Percentiles rank a stretch among this genome's conserved stretches.
These are phyloP conservation scores for Neodiprion virginianus DNA, from an alignment of 1,140 invertebrate species.

Conservation along the genomic window DNA sequence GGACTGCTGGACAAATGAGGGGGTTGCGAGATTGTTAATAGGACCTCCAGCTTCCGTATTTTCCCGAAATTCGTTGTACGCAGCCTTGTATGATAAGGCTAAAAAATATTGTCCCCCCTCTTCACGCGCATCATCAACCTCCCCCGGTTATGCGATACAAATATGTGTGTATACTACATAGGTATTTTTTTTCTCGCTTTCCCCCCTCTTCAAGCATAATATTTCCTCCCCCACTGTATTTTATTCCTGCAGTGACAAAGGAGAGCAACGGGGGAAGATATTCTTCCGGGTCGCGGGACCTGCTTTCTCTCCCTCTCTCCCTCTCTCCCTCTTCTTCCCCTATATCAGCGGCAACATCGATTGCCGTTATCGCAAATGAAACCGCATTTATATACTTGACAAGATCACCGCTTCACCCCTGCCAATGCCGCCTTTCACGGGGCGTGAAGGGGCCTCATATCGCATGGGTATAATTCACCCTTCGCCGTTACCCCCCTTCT, in stretches of 20 bases:
- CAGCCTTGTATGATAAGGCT: not conserved
- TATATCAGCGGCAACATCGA: not conserved
- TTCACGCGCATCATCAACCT: too few relatives aligned
- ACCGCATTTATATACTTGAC: not conserved
- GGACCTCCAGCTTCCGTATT: too few relatives aligned
- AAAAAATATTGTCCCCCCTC: not conserved
- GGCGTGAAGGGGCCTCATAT: too few relatives aligned
- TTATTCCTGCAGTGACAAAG: not conserved
- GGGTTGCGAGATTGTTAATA: too few relatives aligned
- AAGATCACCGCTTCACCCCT: not conserved
- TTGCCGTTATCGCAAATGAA: constrained; percentile 2
- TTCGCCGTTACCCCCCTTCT: too few relatives aligned
- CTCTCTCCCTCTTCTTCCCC: not conserved
- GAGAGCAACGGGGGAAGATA: not conserved
- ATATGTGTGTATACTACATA: too few relatives aligned
- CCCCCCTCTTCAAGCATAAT: not conserved
- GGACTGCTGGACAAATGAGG: too few relatives aligned
- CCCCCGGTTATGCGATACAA: too few relatives aligned
- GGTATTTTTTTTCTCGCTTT: not conserved
- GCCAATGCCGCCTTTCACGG: too few relatives aligned
- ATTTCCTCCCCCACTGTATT: not conserved
- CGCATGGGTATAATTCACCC: too few relatives aligned
- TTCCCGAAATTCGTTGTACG: too few relatives aligned
- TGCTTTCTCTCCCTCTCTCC: too few relatives aligned
- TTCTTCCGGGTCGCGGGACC: not conserved